Evolutionary conservation across 2,888 invertebrate species (phyloP).

Genomic region (Margaritifera margaritifera): DNA sequence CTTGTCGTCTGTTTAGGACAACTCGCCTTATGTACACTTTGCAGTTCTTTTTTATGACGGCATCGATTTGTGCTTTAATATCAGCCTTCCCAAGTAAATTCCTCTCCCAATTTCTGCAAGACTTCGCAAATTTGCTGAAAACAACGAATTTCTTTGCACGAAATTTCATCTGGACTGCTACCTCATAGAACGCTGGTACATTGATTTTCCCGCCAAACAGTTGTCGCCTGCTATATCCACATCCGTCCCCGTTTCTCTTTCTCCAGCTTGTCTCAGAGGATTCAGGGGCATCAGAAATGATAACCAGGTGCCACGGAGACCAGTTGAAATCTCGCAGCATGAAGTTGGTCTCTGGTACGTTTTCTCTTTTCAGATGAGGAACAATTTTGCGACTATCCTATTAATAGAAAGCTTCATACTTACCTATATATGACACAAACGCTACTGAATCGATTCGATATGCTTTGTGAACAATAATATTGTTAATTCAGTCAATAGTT

Average conservation of each 20-base stretch:
- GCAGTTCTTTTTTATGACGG: background rate
- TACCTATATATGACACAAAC: too few species aligned
- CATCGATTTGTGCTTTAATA: conserved; percentile 19
- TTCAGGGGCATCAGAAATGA: conserved; percentile 7
- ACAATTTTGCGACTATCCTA: conserved; percentile 11
- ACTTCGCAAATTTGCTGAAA: conserved; percentile 14
- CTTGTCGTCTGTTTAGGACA: conserved; percentile 10
- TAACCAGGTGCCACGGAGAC: conserved; percentile 37
- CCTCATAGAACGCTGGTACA: conserved; percentile 30
- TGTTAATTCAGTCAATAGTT: too few species aligned
- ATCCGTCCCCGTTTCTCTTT: conserved; percentile 15
- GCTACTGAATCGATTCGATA: too few species aligned
- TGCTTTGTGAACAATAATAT: too few species aligned
- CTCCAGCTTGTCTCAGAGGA: conserved; percentile 3
- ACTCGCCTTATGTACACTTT: conserved; percentile 4
- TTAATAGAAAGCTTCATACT: background rate
- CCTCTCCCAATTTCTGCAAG: conserved; percentile 24
- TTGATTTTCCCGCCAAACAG: conserved; percentile 18
- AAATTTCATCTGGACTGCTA: conserved; percentile 18
- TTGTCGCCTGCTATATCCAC: conserved; percentile 14
- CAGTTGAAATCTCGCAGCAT: conserved; percentile 28
- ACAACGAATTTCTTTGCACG: conserved; percentile 21
- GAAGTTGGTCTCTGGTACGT: conserved; percentile 32
- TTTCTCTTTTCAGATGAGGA: conserved; percentile 25
- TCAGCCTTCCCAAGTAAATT: conserved; percentile 13